A percentile compares a stretch with the other conserved stretches of the same genome.
phyloP scores from a whole-genome alignment of 2,888 invertebrate genomes.

The Lasioglossum malachurum region DNA sequence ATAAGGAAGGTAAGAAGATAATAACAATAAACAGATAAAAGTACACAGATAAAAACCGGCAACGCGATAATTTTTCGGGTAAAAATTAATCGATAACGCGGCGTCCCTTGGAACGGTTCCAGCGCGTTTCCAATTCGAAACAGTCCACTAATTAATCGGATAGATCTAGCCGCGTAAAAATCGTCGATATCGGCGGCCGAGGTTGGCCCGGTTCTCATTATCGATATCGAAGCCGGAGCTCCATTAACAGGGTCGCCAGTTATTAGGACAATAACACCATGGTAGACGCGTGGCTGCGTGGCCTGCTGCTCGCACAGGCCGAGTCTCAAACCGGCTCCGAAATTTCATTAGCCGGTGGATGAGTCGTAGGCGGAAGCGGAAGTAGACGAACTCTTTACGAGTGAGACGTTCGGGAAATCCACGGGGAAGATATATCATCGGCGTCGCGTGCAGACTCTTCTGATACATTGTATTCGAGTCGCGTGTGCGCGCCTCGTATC shows the following conservation, averaged over 20 bases:
- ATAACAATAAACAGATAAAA: neutral
- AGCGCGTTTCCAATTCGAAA: neutral
- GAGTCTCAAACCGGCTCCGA: constrained; percentile 10
- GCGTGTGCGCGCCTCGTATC: constrained; percentile 37
- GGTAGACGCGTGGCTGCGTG: neutral
- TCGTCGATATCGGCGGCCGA: neutral
- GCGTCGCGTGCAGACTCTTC: constrained; percentile 36
- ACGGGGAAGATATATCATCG: constrained; percentile 31
- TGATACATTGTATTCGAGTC: constrained; percentile 40
- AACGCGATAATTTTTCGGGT: neutral
- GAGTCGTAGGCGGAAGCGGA: neutral
- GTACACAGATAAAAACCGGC: neutral
- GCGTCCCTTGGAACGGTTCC: neutral
- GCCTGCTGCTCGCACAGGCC: neutral
- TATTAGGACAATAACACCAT: constrained; percentile 26
- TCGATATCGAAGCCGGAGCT: constrained; percentile 31
- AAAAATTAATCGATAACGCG: neutral
- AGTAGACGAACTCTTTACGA: constrained; percentile 6
- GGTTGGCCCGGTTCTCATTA: constrained; percentile 11
- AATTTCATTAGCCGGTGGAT: constrained; percentile 44
- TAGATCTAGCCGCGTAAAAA: constrained; percentile 2
- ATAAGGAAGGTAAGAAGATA: neutral
- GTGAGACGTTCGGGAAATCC: constrained; percentile 1
- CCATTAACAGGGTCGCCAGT: constrained; percentile 24
- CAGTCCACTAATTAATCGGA: constrained; percentile 29